Percentiles rank a stretch among this genome's conserved stretches.
These are phyloP conservation scores for Callyntrura guangdongensis DNA, from an alignment of 2,888 invertebrate species.

Conservation along the genomic window DNA sequence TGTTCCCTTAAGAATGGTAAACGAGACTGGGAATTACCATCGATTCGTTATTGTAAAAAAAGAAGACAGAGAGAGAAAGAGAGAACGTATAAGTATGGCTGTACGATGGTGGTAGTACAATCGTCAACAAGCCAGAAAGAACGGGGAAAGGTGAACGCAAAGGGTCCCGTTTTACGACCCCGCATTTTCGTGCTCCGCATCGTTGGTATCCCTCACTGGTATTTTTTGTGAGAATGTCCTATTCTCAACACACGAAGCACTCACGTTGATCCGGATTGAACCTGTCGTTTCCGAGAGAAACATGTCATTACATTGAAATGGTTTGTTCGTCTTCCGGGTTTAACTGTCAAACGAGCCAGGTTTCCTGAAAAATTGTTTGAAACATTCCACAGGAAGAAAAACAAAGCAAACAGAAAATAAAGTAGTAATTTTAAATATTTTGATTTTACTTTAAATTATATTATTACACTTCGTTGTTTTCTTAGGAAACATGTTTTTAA, in stretches of 20 bases:
- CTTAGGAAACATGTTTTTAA: no score
- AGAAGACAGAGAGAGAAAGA: background rate
- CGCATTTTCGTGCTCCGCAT: background rate
- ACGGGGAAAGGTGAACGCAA: background rate
- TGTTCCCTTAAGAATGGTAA: conserved; percentile 65
- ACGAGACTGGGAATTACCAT: conserved; percentile 66
- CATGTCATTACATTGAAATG: background rate
- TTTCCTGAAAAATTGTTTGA: no score
- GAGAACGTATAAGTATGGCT: background rate
- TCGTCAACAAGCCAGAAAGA: background rate
- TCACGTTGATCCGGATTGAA: background rate
- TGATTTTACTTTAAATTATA: no score
- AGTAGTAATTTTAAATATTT: no score
- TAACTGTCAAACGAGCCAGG: background rate
- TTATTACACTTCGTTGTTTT: no score
- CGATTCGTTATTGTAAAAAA: conserved; percentile 7
- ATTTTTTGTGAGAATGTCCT: background rate
- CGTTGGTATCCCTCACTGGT: background rate
- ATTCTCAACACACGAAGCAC: background rate
- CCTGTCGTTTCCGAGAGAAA: background rate
- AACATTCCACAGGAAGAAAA: no score
- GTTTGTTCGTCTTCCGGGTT: background rate
- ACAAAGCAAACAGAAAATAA: no score
- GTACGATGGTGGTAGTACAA: background rate
- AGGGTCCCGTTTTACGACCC: background rate